A percentile compares a stretch with the other conserved stretches of the same genome.
Conservation (phyloP, 2,888 invertebrate species). For the Malthinus flaveolus region DNA sequence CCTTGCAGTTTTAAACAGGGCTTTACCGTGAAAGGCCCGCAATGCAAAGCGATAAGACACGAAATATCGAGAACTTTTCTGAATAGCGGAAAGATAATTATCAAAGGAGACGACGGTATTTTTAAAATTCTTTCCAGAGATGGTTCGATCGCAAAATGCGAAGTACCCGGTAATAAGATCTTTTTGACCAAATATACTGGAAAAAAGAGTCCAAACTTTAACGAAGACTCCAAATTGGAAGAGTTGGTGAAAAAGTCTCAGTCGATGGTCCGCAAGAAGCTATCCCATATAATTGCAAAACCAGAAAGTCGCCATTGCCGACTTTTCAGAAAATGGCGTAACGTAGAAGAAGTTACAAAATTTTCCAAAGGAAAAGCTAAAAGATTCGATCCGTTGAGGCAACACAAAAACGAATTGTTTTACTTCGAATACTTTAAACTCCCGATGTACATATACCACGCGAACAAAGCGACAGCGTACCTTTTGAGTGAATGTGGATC, state of each 20-base stretch:
- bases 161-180: no score
- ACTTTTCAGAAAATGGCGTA: no score
- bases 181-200: not conserved
- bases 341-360: no score
- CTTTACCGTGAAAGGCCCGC: slow-evolving; percentile 14
- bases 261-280: no score
- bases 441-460: slow-evolving; percentile 5
- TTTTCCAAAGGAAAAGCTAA: no score
- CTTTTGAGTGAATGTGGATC: slow-evolving; percentile 9
- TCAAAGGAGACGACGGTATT: slow-evolving; percentile 18
- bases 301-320: no score
- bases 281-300: no score
- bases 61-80: slow-evolving; percentile 25
- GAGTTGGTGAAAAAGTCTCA: no score
- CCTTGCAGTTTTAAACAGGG: slow-evolving; percentile 24
- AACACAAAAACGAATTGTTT: not conserved
- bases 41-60: slow-evolving; percentile 7
- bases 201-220: not conserved
- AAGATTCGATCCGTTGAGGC: no score
- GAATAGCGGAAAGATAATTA: slow-evolving; percentile 19
- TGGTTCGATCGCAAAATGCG: no score
- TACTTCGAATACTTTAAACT: slow-evolving; percentile 5
- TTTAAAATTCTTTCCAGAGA: not conserved
- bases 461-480: slow-evolving; percentile 20
- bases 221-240: no score